Conservation (phyloP, 2,113 vertebrate genomes). For the Thalassoma bifasciatum region DNA sequence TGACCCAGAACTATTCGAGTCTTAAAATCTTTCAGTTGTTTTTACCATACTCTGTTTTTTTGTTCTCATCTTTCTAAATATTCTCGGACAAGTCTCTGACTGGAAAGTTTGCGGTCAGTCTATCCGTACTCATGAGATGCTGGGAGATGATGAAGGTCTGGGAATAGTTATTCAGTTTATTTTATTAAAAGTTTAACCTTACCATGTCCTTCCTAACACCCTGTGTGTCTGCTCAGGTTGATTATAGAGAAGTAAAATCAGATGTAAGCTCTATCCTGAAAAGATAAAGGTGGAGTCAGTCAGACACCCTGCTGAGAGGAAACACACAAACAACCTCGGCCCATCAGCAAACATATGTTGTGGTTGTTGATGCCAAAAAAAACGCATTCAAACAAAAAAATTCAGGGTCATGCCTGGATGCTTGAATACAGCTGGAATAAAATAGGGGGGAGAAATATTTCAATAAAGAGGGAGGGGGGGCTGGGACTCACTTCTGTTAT, state of each 20-base stretch:
- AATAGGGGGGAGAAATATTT: no score
- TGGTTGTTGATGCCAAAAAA: background rate
- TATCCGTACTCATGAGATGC: background rate
- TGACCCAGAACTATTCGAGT: no score
- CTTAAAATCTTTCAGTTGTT: no score
- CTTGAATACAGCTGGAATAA: background rate
- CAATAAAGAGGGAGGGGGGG: background rate
- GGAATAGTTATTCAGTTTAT: background rate
- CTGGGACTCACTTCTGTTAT: background rate
- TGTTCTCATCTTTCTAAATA: no score
- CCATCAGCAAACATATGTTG: background rate
- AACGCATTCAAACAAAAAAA: background rate
- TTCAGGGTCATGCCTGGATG: background rate
- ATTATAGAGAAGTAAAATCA: constrained; percentile 77
- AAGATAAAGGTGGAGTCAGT: constrained; percentile 64
- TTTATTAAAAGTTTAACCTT: constrained; percentile 50
- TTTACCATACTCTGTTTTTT: no score
- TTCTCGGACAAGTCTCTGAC: no score
- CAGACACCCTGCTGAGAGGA: constrained; percentile 13
- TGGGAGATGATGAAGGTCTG: background rate
- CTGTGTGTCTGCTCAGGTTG: constrained; percentile 39
- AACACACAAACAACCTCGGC: background rate
- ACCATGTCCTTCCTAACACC: constrained; percentile 61
- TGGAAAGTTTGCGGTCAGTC: background rate
- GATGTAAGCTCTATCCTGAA: constrained; percentile 79